These are phyloP conservation scores for Podilymbus podiceps DNA, from an alignment of 2,113 vertebrate genomes.

Conservation along the genomic window DNA sequence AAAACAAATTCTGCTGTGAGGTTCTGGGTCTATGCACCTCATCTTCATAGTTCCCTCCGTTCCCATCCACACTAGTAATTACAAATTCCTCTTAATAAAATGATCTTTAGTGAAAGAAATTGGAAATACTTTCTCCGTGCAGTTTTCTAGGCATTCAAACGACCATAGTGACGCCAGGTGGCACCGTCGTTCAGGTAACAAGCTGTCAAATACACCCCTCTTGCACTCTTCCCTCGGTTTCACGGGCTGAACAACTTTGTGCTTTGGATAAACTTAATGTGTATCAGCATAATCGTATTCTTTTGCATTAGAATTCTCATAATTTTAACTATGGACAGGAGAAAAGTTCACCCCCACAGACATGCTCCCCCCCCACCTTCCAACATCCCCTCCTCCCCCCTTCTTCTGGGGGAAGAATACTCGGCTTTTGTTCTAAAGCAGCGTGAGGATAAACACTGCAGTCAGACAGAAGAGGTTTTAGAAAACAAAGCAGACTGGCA, in stretches of 20 bases:
- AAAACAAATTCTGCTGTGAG: rapidly evolving
- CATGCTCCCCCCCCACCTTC: too few relatives aligned
- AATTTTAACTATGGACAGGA: not conserved
- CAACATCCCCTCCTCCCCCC: too few relatives aligned
- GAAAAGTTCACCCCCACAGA: not conserved
- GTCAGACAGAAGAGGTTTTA: not conserved
- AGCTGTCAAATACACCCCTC: rapidly evolving
- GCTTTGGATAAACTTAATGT: not conserved
- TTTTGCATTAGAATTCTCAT: rapidly evolving
- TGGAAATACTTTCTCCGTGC: rapidly evolving
- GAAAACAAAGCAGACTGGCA: not conserved
- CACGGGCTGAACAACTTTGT: rapidly evolving
- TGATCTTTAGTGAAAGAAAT: not conserved
- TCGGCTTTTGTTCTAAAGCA: not conserved
- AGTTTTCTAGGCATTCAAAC: rapidly evolving
- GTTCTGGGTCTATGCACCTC: not conserved
- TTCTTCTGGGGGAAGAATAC: not conserved
- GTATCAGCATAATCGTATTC: rapidly evolving
- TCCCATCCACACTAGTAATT: rapidly evolving
- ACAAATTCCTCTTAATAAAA: not conserved
- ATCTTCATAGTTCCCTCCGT: not conserved
- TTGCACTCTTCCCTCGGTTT: not conserved
- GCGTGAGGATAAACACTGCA: not conserved
- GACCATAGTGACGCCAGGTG: not conserved
- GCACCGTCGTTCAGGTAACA: not conserved